Percentiles rank a stretch among this genome's conserved stretches.
phyloP scores from a whole-genome alignment of 2,113 vertebrate species.

The Coptodon bakossiorum region DNA sequence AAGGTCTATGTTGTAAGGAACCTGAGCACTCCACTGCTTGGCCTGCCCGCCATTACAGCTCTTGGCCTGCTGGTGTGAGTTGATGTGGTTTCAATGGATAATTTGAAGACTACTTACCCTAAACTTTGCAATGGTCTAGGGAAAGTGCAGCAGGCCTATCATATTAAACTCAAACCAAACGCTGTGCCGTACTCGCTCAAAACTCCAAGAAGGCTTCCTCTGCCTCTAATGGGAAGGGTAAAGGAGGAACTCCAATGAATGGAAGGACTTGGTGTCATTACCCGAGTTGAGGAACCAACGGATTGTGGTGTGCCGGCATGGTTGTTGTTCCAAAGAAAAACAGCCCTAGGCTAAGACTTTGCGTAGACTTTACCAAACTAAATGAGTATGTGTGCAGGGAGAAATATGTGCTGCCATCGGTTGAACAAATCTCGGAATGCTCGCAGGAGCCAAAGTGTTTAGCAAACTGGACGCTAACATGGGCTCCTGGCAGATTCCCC shows the following conservation, averaged over 20 bases:
- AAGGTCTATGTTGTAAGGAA: not conserved
- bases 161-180: rapidly evolving
- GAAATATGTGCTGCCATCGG: rapidly evolving
- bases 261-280: not conserved
- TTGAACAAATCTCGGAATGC: not conserved
- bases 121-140: not conserved
- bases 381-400: no score
- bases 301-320: not conserved
- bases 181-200: not conserved
- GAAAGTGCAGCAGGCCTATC: rapidly evolving
- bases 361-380: rapidly evolving
- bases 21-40: not conserved
- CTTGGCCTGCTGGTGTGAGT: not conserved
- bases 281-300: rapidly evolving
- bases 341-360: no score
- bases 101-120: not conserved
- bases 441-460: not conserved
- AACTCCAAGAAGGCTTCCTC: not conserved
- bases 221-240: not conserved
- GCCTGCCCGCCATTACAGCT: rapidly evolving
- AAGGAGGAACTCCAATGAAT: not conserved
- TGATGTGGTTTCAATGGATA: rapidly evolving
- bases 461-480: rapidly evolving
- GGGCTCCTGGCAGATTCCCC: not conserved
- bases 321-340: not conserved